Base-by-base conservation (phyloP, 2,797 vertebrate species). In the Sciurus vulgaris region DNA sequence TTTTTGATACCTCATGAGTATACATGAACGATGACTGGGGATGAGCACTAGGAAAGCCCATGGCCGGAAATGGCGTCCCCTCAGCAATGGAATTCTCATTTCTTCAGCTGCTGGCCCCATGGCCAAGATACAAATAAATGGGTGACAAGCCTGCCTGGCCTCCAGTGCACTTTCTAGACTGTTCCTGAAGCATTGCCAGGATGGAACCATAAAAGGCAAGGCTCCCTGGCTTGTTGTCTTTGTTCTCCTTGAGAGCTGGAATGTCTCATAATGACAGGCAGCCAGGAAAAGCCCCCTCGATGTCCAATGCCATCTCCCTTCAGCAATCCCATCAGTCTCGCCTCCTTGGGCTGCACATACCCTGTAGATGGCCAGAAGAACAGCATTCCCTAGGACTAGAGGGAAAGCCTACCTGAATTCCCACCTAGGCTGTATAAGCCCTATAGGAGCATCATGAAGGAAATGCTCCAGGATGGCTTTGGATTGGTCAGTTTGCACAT, bases 261-360 rank as follows among this genome's bases (percentile, higher is more conserved):
- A 96, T 38, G 94, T 93, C 95, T 97, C 95, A 63, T n/a, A 44
- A 72, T 97, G 97, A 92, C 94, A 96, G 96, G 65, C 92, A 93
- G 89, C 86, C 93, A 96, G 94, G 35, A 91, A 94, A 95, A 97
- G 94, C 96, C 97, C 97, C 94, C 82, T 93, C 95, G 44, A 28
- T 96, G 96, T 92, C 94, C 84, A 82, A 22, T 70, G 14, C 95
- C 70, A 76, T 92, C 90, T 95, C 88, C 94, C 41, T 86, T 97
- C 85, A 41, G 51, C 54, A 61, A 3, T n/a, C 38, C 72, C 5
- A 0, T 41, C 51, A 49, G 61, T 63, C 86, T 96, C 17, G 18
- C 91, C 93, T 95, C 74, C 38, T 38, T 51, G 69, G 54, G 78
- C 85, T 69, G 24, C 63, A 47, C 44, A 49, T 33, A 28, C 79